These are phyloP conservation scores for Propithecus deckenii DNA, from an alignment of 2,797 vertebrate species.

Conservation along the genomic window DNA sequence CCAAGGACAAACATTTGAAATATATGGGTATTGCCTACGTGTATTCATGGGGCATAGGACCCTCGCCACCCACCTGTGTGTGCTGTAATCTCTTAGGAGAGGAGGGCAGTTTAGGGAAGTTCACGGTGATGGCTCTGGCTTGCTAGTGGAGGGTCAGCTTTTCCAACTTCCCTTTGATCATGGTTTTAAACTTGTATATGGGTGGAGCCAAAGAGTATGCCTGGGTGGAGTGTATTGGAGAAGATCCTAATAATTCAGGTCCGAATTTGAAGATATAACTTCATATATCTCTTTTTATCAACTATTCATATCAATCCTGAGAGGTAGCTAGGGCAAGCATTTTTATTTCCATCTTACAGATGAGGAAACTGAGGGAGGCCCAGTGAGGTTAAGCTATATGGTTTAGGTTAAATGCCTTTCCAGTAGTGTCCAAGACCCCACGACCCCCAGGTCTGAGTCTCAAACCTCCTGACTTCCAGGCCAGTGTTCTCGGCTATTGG, in stretches of 20 bases:
- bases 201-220: neutral
- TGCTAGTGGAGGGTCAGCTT: neutral
- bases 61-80: slow-evolving; percentile 37
- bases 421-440: neutral
- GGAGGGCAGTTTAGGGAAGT: neutral
- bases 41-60: slow-evolving; percentile 12
- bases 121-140: slow-evolving; percentile 31
- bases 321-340: neutral
- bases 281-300: neutral
- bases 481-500: neutral
- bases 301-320: neutral
- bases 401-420: neutral
- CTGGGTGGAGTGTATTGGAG: neutral
- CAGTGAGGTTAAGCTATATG: neutral
- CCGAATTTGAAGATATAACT: neutral
- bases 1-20: slow-evolving; percentile 74
- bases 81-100: slow-evolving; percentile 4
- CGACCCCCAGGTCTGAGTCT: neutral
- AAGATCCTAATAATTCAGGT: neutral
- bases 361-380: neutral
- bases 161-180: slow-evolving; percentile 12
- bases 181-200: neutral
- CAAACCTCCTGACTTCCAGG: neutral
- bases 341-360: neutral
- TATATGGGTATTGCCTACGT: slow-evolving; percentile 34